Base-by-base conservation (phyloP, 2,888 invertebrate genomes). In the Trachelus troglodyta region DNA sequence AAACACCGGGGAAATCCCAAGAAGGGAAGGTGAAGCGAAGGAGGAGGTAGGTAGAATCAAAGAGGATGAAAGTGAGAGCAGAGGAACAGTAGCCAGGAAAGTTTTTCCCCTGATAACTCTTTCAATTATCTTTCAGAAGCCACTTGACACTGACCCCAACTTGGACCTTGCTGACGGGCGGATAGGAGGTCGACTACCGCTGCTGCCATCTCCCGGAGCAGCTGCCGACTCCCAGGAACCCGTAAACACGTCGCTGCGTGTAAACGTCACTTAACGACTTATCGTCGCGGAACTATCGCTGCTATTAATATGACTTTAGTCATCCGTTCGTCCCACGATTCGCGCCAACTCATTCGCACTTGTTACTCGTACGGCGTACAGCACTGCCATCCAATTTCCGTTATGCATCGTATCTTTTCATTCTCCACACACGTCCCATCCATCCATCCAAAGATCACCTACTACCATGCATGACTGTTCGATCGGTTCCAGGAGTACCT, bases 121-220 rank as follows among this genome's bases (percentile, higher is more conserved):
- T 56, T 56, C 56, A 56, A 56, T 56, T 56, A 56, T 56, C 56
- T 56, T 56, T 9, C 56, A 56, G 56, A 9, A 69, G 79, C 75
- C 34, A 77, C 79, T 79, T 79, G 79, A 79, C 79, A 79, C 75
- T 79, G 79, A 77, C 79, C 79, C 75, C 71, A 34, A 71, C 71
- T 33, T 34, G 31, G 71, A 71, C 71, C 71, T 34, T 23, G 23
- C 23, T 71, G 71, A 31, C 71, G 71, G 71, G 71, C 23, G 71
- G 71, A 34, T 33, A 34, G 33, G 71, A 71, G 71, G 71, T 71
- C 71, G 71, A 31, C 33, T 34, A 71, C 71, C 71, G 71, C 33
- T 71, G 71, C 30, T 30, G 71, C 71, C 71, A 71, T 71, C 71
- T 71, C 71, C 23, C 71, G 71, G 71, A 31, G 71, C 56, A 56